phyloP scores from a whole-genome alignment of 2,888 invertebrate genomes.

The Embidobia sp. region DNA sequence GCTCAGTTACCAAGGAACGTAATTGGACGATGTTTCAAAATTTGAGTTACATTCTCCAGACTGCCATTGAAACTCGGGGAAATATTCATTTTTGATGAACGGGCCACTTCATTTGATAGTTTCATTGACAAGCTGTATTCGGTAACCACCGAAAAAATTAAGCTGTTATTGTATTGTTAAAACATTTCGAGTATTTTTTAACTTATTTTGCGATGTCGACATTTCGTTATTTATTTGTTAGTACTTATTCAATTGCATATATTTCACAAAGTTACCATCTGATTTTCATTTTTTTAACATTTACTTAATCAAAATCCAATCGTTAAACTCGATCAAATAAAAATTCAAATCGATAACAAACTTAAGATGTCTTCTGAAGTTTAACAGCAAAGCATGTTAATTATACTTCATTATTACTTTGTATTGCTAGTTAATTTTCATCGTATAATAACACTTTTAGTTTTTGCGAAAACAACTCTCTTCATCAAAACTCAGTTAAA shows the following conservation, averaged over 20 bases:
- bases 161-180: neutral
- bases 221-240: too few species aligned
- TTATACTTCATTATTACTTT: slow-evolving; percentile 9
- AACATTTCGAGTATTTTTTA: too few species aligned
- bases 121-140: neutral
- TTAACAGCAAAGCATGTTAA: neutral
- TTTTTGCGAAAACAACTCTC: slow-evolving; percentile 38
- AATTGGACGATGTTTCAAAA: slow-evolving; percentile 57
- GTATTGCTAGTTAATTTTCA: slow-evolving; percentile 7
- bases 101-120: slow-evolving; percentile 27
- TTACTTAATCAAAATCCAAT: too few species aligned
- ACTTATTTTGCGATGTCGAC: too few species aligned
- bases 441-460: neutral
- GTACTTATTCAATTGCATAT: too few species aligned
- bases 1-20: slow-evolving; percentile 46
- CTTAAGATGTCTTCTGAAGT: neutral
- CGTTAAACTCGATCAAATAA: too few species aligned
- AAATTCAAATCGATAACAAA: too few species aligned
- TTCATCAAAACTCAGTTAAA: slow-evolving; percentile 39
- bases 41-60: slow-evolving; percentile 33
- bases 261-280: too few species aligned
- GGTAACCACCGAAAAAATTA: neutral
- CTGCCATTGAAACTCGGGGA: slow-evolving; percentile 13
- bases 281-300: too few species aligned
- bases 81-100: slow-evolving; percentile 27